Evolutionary conservation across 2,113 vertebrate species (phyloP), one percentile per base, ranked within the genome.

Genomic region (Camelus dromedarius): DNA sequence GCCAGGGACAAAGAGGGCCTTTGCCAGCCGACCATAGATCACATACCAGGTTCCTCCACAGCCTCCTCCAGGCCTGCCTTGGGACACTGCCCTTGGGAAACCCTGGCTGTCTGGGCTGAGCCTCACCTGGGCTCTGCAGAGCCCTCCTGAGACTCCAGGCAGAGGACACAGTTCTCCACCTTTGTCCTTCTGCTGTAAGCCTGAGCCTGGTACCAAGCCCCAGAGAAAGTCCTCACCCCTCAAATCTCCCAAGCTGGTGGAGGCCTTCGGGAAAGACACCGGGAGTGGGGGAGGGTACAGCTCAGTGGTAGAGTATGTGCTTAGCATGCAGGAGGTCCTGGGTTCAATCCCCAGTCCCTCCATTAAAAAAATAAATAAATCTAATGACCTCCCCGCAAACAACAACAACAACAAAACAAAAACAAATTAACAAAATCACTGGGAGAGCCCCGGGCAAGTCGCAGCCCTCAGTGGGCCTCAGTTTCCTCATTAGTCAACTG

Each of bases 21-120:
- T 77, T 7, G 8, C 35, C 16, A 46, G 18, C 12, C 38, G 52
- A 28, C 12, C 32, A 22, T 6, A 80, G 84, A 7, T 46, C 64
- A 15, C 14, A 6, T 1, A 10, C 26, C 46, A 26, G 30, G n/a
- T 64, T 84, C 80, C 14, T 28, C 46, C 13, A 18, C 42, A 50
- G 73, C 2, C 24, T 30, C 75, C 32, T 48, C 8, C 12, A 0
- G 16, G 11, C 1, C 28, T 6, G 0, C 6, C 58, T 85, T 4
- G 0, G 73, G 73, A 30, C 12, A 0, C 38, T 70, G 60, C 52
- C 92, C 75, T 60, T 19, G 35, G 92, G 54, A 58, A 42, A 42
- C 32, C 56, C 76, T 42, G 13, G n/a, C 64, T 72, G 38, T 8
- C 52, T 72, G 66, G 67, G 54, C n/a, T 24, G 58, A n/a, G 26